A percentile compares a stretch with the other conserved stretches of the same genome.
Evolutionary conservation across 2,797 vertebrate species (phyloP).

Genomic region (Threskiornis aethiopicus): DNA sequence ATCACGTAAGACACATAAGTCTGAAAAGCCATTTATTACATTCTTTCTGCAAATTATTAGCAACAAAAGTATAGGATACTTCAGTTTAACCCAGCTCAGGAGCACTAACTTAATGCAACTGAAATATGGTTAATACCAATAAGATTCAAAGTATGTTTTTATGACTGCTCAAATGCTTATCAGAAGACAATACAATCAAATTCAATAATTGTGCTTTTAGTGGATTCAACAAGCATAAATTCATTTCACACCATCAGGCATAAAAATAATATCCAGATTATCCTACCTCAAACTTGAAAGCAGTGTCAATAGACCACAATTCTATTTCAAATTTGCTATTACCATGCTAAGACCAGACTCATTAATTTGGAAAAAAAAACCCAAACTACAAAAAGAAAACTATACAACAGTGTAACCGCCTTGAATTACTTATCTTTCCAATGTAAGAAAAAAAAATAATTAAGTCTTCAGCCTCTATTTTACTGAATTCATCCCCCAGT

Average conservation of each 20-base stretch:
- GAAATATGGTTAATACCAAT: background rate
- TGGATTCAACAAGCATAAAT: background rate
- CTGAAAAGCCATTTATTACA: background rate
- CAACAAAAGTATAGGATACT: background rate
- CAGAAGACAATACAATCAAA: background rate
- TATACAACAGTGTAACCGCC: background rate
- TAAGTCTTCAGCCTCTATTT: background rate
- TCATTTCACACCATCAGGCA: background rate
- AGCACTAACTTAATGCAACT: background rate
- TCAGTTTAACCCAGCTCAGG: background rate
- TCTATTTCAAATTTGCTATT: background rate
- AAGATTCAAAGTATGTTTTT: background rate
- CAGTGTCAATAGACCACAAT: background rate
- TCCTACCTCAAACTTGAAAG: background rate
- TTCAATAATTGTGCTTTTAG: background rate
- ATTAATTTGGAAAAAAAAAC: background rate
- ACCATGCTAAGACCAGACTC: background rate
- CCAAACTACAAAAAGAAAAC: background rate
- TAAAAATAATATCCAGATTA: background rate
- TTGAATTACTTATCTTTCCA: background rate
- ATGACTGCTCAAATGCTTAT: background rate
- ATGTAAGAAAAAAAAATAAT: background rate
- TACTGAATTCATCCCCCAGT: background rate
- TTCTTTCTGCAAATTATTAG: background rate
- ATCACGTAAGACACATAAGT: background rate